Evolutionary conservation across 1,140 invertebrate species (phyloP), one percentile per base, ranked within the genome.

Genomic region (Zaprionus taronus): DNA sequence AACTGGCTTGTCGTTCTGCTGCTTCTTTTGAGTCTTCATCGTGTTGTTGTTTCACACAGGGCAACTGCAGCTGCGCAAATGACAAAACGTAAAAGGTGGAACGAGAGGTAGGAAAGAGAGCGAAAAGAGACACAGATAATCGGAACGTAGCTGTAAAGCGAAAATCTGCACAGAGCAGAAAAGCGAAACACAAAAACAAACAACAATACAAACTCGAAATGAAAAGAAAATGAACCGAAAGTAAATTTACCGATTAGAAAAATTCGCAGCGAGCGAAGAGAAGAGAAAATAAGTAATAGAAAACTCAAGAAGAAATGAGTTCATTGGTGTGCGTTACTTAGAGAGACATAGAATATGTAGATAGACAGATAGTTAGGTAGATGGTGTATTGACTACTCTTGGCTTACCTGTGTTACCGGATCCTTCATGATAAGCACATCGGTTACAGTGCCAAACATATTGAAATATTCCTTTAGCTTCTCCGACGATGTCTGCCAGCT

Each of bases 351-450:
- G 17, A 31, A 24, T 7, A 41, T n/a, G 20, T 20, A 17, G 61
- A 69, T 56, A 51, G 44, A 65, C 64, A 36, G 53, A 22, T n/a
- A 55, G 44, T 55, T 6, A 28, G 44, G 7, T 38, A 55, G 36
- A 28, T 24, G 58, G 34, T 24, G 31, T 49, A 79, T 69, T 57
- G 73, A 80, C 71, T 72, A 57, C 75, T 57, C 24, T 74, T 62
- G 69, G 70, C 79, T 93, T 94, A 98, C 97, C 96, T 98, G 97
- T 72, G 97, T 98, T 15, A 98, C 96, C 3, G 97, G 97, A 94
- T 98, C 97, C 94, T 98, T 98, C 97, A 98, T 98, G 83, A 98
- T 98, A 57, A 98, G 95, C 53, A 98, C 97, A 92, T 98, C 97
- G n/a, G 97, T 97, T 69, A 98, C 97, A 4, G 96, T 96, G 61